Base-by-base conservation (phyloP, 2,113 vertebrate genomes). In the Boleophthalmus pectinirostris region DNA sequence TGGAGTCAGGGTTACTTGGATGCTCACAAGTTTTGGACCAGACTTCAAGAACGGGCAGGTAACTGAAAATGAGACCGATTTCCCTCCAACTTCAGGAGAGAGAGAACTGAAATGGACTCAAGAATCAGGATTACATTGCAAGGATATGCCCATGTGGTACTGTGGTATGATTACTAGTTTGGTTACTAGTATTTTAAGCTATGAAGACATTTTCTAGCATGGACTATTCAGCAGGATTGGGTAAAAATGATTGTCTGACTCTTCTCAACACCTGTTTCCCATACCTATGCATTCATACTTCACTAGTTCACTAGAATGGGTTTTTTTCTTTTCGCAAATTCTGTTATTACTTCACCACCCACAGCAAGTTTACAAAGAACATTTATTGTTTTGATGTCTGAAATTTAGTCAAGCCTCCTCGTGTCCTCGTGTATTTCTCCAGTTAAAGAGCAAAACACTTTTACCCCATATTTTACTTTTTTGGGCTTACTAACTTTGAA, bases 211-310 rank as follows among this genome's bases (percentile, higher is more conserved):
- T 64, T 64, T 64, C 18, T n/a, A 38, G 61, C 61, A 43, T 38
- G 61, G 33, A 21, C 33, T 64, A 64, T 64, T 38, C 18, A n/a
- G 18, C 7, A 38, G 18, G 61, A 64, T n/a, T 64, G 33, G 10
- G 20, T 38, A 35, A 64, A 38, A 10, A n/a, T 38, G 61, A 38
- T 64, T 61, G 58, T 63, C 60, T 35, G 33, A 35, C 61, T 64
- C 35, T 35, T 64, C 20, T 38, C 18, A n/a, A 21, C 33, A 64
- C 33, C 38, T 38, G 29, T 64, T 68, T 56, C 51, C 49, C 20
- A 72, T 13, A 14, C 66, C 33, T 78, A 38, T 68, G 53, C 60
- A 63, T 82, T 20, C 49, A 63, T 43, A 75, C 51, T 61, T 84
- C 57, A 68, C 14, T 45, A 47, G 23, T 64, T 33, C 68, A 65